Evolutionary conservation across 2,888 invertebrate genomes (phyloP).

Genomic region (Drosophila demipolita): DNA sequence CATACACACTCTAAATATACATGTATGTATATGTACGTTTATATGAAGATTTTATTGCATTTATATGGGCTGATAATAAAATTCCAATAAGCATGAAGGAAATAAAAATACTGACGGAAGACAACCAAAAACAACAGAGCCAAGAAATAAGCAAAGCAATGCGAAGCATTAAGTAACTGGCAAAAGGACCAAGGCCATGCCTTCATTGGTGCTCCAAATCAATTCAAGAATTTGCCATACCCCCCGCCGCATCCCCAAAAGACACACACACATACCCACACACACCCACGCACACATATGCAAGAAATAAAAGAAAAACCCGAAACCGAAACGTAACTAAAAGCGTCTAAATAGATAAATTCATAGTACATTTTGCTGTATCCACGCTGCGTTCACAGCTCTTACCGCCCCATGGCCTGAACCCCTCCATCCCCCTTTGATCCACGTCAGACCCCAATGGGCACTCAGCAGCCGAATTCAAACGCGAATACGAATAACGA

Average conservation of each 20-base stretch:
- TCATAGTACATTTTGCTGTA: constrained; percentile 45
- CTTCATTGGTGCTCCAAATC: constrained; percentile 53
- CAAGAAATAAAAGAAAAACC: constrained; percentile 14
- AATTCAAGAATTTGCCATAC: constrained; percentile 49
- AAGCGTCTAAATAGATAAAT: constrained; percentile 77
- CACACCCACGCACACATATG: background rate
- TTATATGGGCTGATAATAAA: constrained; percentile 80
- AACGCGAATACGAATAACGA: constrained; percentile 27
- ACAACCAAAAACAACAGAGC: constrained; percentile 55
- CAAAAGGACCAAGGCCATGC: constrained; percentile 34
- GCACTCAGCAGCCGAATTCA: constrained; percentile 60
- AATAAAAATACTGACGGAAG: constrained; percentile 72
- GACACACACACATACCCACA: background rate
- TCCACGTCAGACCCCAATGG: constrained; percentile 59
- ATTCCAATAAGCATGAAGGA: constrained; percentile 77
- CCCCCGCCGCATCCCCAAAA: background rate
- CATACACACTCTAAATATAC: constrained; percentile 1
- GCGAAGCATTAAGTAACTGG: constrained; percentile 36
- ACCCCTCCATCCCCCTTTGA: background rate
- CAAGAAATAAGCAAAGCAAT: constrained; percentile 39
- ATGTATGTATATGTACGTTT: constrained; percentile 34
- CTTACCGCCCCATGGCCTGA: constrained; percentile 1
- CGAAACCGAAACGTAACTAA: constrained; percentile 67
- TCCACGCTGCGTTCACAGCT: constrained; percentile 18
- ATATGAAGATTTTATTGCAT: constrained; percentile 71